Conservation (phyloP, 2,113 vertebrate species). For the Orycteropus afer region DNA sequence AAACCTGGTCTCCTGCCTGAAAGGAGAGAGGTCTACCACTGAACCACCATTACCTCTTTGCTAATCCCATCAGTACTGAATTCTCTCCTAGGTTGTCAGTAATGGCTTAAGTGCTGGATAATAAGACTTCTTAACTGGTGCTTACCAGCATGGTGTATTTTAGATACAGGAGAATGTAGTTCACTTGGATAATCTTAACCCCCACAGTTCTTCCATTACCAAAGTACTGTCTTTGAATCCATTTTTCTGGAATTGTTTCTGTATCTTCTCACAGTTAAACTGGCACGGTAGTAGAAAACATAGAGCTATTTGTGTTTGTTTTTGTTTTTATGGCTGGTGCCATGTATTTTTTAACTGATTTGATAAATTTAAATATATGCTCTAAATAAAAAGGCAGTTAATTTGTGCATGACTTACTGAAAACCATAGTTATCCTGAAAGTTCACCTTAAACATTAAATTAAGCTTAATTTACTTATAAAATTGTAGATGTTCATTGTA, state of each 20-base stretch:
- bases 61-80: constrained; percentile 2
- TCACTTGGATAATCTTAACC: not conserved
- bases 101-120: not conserved
- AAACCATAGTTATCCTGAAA: constrained; percentile 7
- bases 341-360: not conserved
- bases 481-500: constrained; percentile 1
- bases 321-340: constrained; percentile 5
- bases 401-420: not conserved
- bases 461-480: constrained; percentile 1
- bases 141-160: not conserved
- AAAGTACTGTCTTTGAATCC: not conserved
- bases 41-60: not conserved
- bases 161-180: not conserved
- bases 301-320: constrained; percentile 16
- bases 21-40: not conserved
- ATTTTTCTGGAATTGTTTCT: constrained; percentile 20
- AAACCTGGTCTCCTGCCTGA: too few relatives aligned
- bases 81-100: not conserved
- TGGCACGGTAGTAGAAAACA: not conserved
- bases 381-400: not conserved
- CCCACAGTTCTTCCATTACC: not conserved
- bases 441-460: not conserved
- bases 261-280: not conserved
- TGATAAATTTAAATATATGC: constrained; percentile 18
- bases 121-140: not conserved